Evolutionary conservation across 2,797 vertebrate species (phyloP), one percentile per base, ranked within the genome.

Genomic region (Eidolon dupreanum): DNA sequence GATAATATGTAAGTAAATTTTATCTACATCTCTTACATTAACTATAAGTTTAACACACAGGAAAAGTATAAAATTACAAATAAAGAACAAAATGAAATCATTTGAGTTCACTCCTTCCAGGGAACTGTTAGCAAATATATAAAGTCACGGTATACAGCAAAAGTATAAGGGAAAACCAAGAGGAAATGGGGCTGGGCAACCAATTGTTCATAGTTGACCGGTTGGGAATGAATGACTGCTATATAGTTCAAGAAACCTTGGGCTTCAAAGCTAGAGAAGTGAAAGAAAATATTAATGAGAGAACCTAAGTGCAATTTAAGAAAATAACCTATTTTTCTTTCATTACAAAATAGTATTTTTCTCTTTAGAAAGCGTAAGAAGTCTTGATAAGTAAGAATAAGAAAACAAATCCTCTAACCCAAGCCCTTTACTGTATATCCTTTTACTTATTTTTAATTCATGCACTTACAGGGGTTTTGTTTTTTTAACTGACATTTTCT

Each of bases 371-470:
- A 92, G 77, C 22, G 24, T 16, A 33, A 10, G 8, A 65, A 63
- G 36, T 81, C 38, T 96, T 82, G 15, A 31, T 33, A 83, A 88
- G 12, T 22, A 93, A 94, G 78, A 84, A 73, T 81, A 90, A 96
- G 78, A n/a, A 87, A 83, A 92, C 19, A 65, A 88, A 73, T 53
- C 65, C 33, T 59, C 38, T 12, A n/a, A 78, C 17, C 16, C 13
- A 46, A 85, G 43, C 2, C 2, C 38, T 95, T 90, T 43, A 38
- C 28, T 63, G 16, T 53, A 63, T 6, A 81, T 10, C 4, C 41
- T 89, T 71, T 79, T 8, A 15, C 41, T 57, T 59, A 38, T 75
- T 89, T 93, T 63, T 66, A 95, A 94, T 46, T 75, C 36, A 74
- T 10, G 16, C 22, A 75, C 84, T 82, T 84, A 74, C 1, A 90